Percentiles rank a stretch among this genome's conserved stretches.
Evolutionary conservation across 2,888 invertebrate species (phyloP).

Genomic region (Barypeithes pellucidus): DNA sequence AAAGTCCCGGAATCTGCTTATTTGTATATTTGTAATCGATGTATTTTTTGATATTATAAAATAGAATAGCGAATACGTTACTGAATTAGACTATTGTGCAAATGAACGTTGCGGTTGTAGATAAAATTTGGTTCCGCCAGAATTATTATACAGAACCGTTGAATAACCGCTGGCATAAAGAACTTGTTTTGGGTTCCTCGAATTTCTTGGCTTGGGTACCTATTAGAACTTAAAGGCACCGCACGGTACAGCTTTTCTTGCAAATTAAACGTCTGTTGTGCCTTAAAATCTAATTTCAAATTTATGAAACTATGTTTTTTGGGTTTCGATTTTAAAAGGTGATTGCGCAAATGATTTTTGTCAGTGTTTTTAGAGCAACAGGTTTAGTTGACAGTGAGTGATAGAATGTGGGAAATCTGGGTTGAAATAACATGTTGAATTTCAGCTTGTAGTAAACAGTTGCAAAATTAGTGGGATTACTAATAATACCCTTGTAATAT

Average conservation of each 20-base stretch:
- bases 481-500: no score
- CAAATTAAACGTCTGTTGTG: not conserved
- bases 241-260: slow-evolving; percentile 27
- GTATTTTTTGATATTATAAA: not conserved
- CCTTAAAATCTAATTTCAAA: slow-evolving; percentile 10
- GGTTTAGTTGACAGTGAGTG: slow-evolving; percentile 29
- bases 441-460: not conserved
- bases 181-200: slow-evolving; percentile 26
- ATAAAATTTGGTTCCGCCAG: slow-evolving; percentile 5
- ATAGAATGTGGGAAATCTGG: slow-evolving; percentile 35
- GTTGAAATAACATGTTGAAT: slow-evolving; percentile 12
- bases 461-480: not conserved
- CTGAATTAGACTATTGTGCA: not conserved
- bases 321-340: not conserved
- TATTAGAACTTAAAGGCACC: slow-evolving; percentile 7
- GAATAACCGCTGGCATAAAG: slow-evolving; percentile 18
- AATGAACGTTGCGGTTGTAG: slow-evolving; percentile 17
- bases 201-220: slow-evolving; percentile 18
- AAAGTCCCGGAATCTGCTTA: not conserved
- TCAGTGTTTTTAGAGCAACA: slow-evolving; percentile 6
- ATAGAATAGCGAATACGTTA: not conserved
- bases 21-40: not conserved
- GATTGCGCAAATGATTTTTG: slow-evolving; percentile 19
- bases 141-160: slow-evolving; percentile 14
- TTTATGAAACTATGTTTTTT: not conserved